These are phyloP conservation scores for Corticium candelabrum DNA, from an alignment of 37 sponge, comb jelly and placozoan genomes.

Conservation along the genomic window DNA sequence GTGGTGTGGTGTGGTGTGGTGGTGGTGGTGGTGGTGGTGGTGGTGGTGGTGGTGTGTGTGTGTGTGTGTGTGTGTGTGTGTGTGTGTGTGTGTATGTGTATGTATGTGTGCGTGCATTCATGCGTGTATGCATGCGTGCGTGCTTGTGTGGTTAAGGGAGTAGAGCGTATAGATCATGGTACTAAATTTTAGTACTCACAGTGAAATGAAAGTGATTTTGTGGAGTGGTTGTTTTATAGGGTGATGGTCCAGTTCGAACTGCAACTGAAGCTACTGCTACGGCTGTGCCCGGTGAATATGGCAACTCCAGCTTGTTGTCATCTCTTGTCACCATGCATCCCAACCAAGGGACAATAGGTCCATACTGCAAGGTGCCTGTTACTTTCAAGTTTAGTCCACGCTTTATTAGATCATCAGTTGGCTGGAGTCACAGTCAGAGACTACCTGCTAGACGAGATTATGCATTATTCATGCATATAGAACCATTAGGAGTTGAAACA, in stretches of 20 bases:
- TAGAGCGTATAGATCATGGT: background rate
- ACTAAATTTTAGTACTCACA: no score
- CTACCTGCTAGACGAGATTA: constrained; percentile 38
- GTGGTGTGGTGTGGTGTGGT: no score
- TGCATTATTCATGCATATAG: constrained; percentile 32
- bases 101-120: no score
- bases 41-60: constrained; percentile 9
- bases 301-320: background rate
- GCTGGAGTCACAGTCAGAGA: constrained; percentile 39
- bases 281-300: no score
- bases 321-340: constrained; percentile 13
- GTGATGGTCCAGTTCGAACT: no score
- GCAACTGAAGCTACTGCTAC: no score
- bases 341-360: constrained; percentile 37
- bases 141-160: no score
- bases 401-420: constrained; percentile 6
- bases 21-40: constrained; percentile 18
- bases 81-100: no score
- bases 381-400: constrained; percentile 35
- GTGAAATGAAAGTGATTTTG: no score
- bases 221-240: no score
- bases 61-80: no score
- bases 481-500: constrained; percentile 12
- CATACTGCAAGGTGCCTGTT: constrained; percentile 34
- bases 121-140: no score